Base-by-base conservation (phyloP, 1,140 invertebrate genomes). In the Leptinotarsa undecemlineata region DNA sequence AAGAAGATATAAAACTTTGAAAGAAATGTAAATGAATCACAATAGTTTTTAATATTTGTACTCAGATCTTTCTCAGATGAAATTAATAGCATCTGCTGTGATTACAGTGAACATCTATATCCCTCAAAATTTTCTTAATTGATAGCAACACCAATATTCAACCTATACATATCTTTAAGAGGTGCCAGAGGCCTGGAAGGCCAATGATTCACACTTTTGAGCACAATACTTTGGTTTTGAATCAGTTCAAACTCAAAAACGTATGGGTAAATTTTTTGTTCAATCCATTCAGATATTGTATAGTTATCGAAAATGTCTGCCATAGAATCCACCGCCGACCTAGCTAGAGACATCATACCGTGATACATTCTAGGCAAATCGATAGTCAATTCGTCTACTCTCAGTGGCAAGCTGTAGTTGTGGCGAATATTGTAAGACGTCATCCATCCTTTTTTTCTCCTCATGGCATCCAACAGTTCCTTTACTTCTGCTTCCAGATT, bases 361-460 rank as follows among this genome's bases (percentile, higher is more conserved):
- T 90, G 88, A 75, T 90, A 91, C 17, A 90, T 82, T 48, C 88
- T 87, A 15, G 91, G 88, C 67, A 93, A 87, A 68, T 93, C 91
- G 11, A 83, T 81, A 20, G 91, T 88, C 21, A 91, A 87, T 80
- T 91, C 92, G 73, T 92, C 92, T 0, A 95, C 88, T 13, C 93
- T 86, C 76, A 91, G 87, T 0, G 93, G 92, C 75, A 90, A 91
- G 4, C 92, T 91, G 77, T 92, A 95, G 76, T 91, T 92, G 78
- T 92, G 89, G n/a, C 92, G 88, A 1, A 94, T 86, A 82, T 95
- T 95, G 80, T 95, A 95, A 5, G 91, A 88, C 8, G 93, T 94
- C 78, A 95, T 85, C 94, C 94, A 96, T 20, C 92, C 88, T 77
- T 85, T 86, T 15, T 85, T 81, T 15, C 82, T 80, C 0, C 81